phyloP scores from a whole-genome alignment of 2,888 invertebrate species.

The Taenaris catops region DNA sequence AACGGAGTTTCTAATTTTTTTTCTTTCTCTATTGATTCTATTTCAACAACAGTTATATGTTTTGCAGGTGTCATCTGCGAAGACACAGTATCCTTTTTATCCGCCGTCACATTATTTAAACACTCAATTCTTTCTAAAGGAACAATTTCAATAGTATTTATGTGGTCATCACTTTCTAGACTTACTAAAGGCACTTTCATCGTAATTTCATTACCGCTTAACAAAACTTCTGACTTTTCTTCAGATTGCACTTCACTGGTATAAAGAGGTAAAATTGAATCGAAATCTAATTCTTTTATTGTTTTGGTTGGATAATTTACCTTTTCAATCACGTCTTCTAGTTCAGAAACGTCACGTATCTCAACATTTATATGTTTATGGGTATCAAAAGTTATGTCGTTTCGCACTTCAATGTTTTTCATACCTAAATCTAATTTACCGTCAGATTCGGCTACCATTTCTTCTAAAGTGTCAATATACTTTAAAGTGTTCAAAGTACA shows the following conservation, averaged over 20 bases:
- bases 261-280: conserved; percentile 37
- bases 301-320: conserved; percentile 23
- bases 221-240: conserved; percentile 47
- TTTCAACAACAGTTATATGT: conserved; percentile 76
- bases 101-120: conserved; percentile 26
- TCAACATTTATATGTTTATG: conserved; percentile 44
- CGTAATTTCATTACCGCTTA: conserved; percentile 25
- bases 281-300: conserved; percentile 34
- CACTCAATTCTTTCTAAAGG: conserved; percentile 40
- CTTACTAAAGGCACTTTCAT: conserved; percentile 30
- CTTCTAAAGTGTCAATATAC: conserved; percentile 45
- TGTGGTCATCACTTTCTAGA: conserved; percentile 38
- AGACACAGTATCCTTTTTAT: conserved; percentile 31
- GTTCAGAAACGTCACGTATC: conserved; percentile 38
- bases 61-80: conserved; percentile 49
- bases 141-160: conserved; percentile 34
- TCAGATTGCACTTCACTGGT: conserved; percentile 69
- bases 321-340: conserved; percentile 33
- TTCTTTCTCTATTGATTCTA: conserved; percentile 69
- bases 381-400: conserved; percentile 35
- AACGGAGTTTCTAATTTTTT: conserved; percentile 26
- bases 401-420: conserved; percentile 31
- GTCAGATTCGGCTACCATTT: conserved; percentile 45
- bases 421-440: conserved; percentile 29
- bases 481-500: conserved; percentile 61